Conservation (phyloP, 2,888 invertebrate species). For the Melitaea athalia region DNA sequence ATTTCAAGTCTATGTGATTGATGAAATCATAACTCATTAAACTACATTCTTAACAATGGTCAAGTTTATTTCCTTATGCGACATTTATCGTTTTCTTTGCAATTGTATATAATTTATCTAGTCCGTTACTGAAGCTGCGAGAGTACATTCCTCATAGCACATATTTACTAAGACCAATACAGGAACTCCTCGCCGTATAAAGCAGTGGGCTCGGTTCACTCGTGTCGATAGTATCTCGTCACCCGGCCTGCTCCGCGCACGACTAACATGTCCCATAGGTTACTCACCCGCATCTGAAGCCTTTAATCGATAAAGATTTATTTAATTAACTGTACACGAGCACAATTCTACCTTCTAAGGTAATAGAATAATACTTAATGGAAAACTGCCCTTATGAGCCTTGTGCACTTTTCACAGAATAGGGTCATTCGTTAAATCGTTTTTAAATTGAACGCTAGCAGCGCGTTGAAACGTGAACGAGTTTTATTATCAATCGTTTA, state of each 20-base stretch:
- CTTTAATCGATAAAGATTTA: constrained; percentile 47
- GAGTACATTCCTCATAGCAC: constrained; percentile 32
- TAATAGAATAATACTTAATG: constrained; percentile 35
- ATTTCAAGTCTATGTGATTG: constrained; percentile 4
- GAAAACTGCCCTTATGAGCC: constrained; percentile 31
- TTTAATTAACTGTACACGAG: constrained; percentile 46
- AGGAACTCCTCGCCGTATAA: constrained; percentile 41
- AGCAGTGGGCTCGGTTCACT: constrained; percentile 46
- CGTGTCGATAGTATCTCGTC: constrained; percentile 67
- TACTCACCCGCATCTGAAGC: constrained; percentile 42
- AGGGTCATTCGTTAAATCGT: not conserved
- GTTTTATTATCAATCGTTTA: not conserved
- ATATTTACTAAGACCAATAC: constrained; percentile 31
- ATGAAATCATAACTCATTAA: constrained; percentile 10
- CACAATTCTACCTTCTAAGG: constrained; percentile 40
- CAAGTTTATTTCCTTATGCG: not conserved
- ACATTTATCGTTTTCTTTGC: constrained; percentile 1
- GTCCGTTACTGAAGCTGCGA: constrained; percentile 14
- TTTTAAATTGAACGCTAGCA: not conserved
- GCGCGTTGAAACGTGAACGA: constrained; percentile 4
- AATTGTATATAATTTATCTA: constrained; percentile 8
- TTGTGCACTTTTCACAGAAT: constrained; percentile 14
- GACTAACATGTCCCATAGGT: constrained; percentile 49
- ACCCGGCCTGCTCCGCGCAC: constrained; percentile 66
- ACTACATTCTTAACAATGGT: constrained; percentile 7